Conservation (phyloP, 2,797 vertebrate species). For the Caiman crocodilus region DNA sequence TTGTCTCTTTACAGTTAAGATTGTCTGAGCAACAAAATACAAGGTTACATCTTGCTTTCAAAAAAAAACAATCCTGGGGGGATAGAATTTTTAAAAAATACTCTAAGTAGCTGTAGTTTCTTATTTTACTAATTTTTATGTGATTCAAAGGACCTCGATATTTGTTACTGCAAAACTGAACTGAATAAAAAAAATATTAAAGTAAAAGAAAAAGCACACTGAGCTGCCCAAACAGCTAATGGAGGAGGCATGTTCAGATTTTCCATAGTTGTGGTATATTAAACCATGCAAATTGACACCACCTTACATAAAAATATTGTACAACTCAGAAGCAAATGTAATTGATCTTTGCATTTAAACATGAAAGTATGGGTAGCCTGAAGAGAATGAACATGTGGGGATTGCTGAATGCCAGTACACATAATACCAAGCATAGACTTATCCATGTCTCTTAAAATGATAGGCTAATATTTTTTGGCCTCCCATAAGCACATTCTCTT, state of each 20-base stretch:
- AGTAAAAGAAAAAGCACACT: not conserved
- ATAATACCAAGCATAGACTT: not conserved
- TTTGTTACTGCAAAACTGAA: not conserved
- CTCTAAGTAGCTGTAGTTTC: not conserved
- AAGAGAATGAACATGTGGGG: rapidly evolving
- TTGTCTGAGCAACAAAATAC: conserved; percentile 52
- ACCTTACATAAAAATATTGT: not conserved
- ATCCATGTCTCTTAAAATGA: rapidly evolving
- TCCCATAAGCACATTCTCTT: not conserved
- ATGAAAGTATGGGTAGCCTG: not conserved
- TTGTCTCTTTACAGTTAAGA: conserved; percentile 56
- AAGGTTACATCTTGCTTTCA: conserved; percentile 47
- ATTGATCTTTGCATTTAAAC: not conserved
- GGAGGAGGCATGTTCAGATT: not conserved
- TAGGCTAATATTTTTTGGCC: rapidly evolving
- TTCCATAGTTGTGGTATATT: not conserved
- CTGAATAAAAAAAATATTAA: not conserved
- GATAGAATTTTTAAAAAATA: not conserved
- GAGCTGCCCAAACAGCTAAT: not conserved
- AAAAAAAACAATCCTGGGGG: not conserved
- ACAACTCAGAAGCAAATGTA: not conserved
- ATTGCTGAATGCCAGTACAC: not conserved
- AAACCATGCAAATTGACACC: not conserved
- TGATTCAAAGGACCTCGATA: rapidly evolving
- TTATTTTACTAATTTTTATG: not conserved